Evolutionary conservation across 2,113 vertebrate species (phyloP), one percentile per base, ranked within the genome.

Genomic region (Isichthys henryi): DNA sequence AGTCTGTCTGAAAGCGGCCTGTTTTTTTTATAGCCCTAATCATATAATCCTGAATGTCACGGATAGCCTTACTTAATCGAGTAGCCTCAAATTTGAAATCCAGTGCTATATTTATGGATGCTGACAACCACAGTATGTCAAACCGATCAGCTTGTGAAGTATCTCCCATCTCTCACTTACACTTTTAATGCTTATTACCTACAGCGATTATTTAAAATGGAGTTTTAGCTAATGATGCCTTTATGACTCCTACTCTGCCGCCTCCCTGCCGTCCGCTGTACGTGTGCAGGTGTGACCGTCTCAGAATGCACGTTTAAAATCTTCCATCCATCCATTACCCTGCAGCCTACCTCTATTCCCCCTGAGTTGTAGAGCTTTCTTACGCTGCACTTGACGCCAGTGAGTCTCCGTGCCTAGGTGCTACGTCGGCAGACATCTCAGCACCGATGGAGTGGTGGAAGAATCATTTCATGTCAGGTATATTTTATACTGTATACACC

Each of bases 1-100:
- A 48, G 45, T 23, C 19, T 46, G 82, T 48, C 82, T 84, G 43
- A 45, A 21, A 48, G 45, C 82, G 7, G 45, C 19, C 62, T 66
- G 10, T 27, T 27, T 48, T 52, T 52, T 52, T 48, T 23, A 84
- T 10, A 13, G 10, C 39, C 45, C 39, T n/a, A 84, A 48, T 84
- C 21, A 45, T 84, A 48, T 84, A 84, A 84, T 84, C 82, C 82
- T 84, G 39, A 84, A 84, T 84, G 43, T 84, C 82, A 84, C 45
- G 45, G 45, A n/a, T 9, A 48, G 45, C 39, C 82, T 48, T n/a
- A 48, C 82, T 48, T 10, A 46, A n/a, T 48, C 48, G 82, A 84
- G 23, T n/a, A 84, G 17, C 45, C 82, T 46, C 19, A 48, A 46
- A 9, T 84, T 84, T 84, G 4, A 84, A 84, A 23, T 84, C 82